Conservation (phyloP, 2,113 vertebrate genomes). For the Indicator indicator region DNA sequence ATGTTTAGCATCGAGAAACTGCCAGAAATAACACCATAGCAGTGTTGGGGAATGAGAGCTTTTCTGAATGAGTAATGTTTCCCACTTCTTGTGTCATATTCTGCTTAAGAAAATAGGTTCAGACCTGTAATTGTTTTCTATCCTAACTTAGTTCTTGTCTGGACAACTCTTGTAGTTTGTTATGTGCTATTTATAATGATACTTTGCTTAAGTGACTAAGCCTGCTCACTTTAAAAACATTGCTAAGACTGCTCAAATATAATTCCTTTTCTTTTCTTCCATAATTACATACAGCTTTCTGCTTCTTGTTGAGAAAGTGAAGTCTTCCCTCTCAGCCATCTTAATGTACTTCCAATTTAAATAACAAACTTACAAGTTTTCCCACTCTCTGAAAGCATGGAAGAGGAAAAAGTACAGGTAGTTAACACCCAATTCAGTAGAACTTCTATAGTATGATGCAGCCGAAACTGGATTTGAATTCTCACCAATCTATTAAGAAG, state of each 20-base stretch:
- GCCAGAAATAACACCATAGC: background rate
- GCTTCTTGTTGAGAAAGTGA: background rate
- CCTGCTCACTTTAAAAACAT: conserved; percentile 3
- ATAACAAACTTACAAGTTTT: conserved; percentile 66
- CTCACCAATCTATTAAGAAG: background rate
- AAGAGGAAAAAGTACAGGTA: conserved; percentile 61
- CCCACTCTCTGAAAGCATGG: conserved; percentile 74
- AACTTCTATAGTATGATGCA: conserved; percentile 22
- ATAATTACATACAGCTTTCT: background rate
- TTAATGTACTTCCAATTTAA: conserved; percentile 53
- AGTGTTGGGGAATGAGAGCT: background rate
- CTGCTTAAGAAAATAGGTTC: background rate
- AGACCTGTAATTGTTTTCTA: background rate
- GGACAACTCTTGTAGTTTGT: background rate
- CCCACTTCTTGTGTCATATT: background rate
- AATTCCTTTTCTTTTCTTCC: conserved; percentile 1
- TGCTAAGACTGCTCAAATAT: background rate
- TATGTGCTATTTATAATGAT: background rate
- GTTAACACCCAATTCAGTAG: conserved; percentile 53
- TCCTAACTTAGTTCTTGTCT: background rate
- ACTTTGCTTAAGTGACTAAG: background rate
- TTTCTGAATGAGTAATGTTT: background rate
- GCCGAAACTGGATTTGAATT: background rate
- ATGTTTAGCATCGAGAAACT: background rate
- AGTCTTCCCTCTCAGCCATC: conserved; percentile 21